Percentiles rank a stretch among this genome's conserved stretches.
phyloP scores from a whole-genome alignment of 2,888 invertebrate species.

The Hirtodrosophila confusa region DNA sequence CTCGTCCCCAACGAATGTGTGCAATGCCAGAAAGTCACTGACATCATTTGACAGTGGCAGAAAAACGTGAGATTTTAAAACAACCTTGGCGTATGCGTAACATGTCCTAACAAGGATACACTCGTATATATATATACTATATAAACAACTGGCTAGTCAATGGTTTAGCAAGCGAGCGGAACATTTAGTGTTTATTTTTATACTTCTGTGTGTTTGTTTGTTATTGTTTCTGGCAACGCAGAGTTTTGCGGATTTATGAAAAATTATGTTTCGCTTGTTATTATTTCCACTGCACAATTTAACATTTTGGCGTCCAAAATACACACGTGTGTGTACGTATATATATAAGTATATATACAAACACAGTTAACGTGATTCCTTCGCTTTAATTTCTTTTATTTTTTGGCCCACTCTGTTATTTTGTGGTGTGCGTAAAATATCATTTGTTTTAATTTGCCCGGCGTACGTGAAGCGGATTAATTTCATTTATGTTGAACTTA shows the following conservation, averaged over 20 bases:
- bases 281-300: constrained; percentile 8
- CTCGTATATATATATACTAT: too few relatives aligned
- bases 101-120: background rate
- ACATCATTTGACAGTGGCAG: constrained; percentile 44
- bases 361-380: too few relatives aligned
- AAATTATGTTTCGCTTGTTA: constrained; percentile 56
- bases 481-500: constrained; percentile 48
- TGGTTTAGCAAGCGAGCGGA: too few relatives aligned
- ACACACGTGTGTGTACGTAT: too few relatives aligned
- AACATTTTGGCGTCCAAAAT: too few relatives aligned
- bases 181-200: background rate
- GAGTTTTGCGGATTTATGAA: constrained; percentile 41
- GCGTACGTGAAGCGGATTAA: constrained; percentile 44
- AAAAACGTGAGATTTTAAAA: constrained; percentile 13
- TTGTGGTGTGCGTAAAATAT: constrained; percentile 28
- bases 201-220: too few relatives aligned
- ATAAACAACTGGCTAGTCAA: too few relatives aligned
- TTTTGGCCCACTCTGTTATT: too few relatives aligned
- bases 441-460: constrained; percentile 53
- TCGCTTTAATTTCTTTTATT: too few relatives aligned
- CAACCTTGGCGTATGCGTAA: constrained; percentile 12
- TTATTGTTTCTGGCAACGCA: background rate
- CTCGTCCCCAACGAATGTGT: constrained; percentile 8
- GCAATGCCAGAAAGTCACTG: constrained; percentile 31
- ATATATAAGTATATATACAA: too few relatives aligned